These are phyloP conservation scores for Alethe diademata DNA, from an alignment of 2,113 vertebrate species.

Conservation along the genomic window DNA sequence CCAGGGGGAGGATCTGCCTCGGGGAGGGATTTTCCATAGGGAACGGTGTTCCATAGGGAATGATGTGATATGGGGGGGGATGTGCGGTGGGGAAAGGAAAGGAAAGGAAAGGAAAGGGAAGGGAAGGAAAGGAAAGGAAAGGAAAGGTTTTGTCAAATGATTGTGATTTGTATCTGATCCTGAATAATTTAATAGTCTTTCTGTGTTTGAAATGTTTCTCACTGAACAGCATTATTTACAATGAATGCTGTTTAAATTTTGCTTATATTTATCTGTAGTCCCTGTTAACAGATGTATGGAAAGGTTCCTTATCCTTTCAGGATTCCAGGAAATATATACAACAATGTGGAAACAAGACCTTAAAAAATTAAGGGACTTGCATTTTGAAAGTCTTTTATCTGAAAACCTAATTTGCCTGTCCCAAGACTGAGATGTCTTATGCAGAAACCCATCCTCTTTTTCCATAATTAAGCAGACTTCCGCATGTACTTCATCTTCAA, in stretches of 20 bases:
- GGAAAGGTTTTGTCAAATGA: neutral
- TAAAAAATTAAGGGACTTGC: neutral
- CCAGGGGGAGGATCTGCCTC: no score
- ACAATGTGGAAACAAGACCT: neutral
- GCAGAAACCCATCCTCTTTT: neutral
- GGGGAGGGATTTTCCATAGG: no score
- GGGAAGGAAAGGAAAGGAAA: no score
- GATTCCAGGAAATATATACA: neutral
- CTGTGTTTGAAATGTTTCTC: neutral
- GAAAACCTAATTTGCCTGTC: neutral
- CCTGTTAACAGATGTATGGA: neutral
- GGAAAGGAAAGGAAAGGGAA: no score
- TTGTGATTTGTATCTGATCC: neutral
- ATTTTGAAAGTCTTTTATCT: neutral
- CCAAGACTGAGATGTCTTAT: neutral
- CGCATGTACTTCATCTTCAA: neutral
- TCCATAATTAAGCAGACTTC: neutral
- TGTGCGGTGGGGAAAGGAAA: no score
- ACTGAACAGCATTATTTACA: neutral
- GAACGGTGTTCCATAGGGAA: no score
- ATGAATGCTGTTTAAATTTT: neutral
- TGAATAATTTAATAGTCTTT: neutral
- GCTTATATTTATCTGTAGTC: neutral
- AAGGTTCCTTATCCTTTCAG: neutral
- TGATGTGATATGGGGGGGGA: no score